Percentiles rank a stretch among this genome's conserved stretches.
Conservation (phyloP, 2,888 invertebrate species). For the Dexiosoma caninum region DNA sequence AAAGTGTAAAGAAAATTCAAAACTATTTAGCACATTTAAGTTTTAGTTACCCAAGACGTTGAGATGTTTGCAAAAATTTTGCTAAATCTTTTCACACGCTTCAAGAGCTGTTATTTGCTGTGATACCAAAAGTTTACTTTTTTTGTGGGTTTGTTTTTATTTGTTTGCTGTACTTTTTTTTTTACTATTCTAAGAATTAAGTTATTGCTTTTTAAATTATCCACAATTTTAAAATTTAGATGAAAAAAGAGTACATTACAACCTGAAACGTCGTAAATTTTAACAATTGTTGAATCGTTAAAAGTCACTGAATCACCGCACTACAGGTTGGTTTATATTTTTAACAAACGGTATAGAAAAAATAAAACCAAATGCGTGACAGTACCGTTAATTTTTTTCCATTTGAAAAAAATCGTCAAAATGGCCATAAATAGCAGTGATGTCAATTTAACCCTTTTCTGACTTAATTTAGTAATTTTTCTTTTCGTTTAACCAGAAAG, state of each 20-base stretch:
- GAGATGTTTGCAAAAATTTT: conserved; percentile 14
- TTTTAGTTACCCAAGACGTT: neutral
- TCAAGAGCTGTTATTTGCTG: neutral
- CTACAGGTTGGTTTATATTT: no score
- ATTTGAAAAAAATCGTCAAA: no score
- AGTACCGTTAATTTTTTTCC: no score
- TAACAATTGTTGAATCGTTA: no score
- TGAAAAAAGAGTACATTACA: neutral
- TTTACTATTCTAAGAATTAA: conserved; percentile 13
- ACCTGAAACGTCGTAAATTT: no score
- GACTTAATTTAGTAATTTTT: no score
- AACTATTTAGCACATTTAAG: neutral
- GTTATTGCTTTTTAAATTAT: neutral
- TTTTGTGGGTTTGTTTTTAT: neutral
- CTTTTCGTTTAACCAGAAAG: no score
- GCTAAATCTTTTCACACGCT: conserved; percentile 21
- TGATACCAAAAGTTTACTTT: neutral
- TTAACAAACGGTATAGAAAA: no score
- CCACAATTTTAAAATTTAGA: neutral
- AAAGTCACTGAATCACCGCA: no score
- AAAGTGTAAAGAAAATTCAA: neutral
- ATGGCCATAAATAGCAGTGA: no score
- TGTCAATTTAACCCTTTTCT: no score
- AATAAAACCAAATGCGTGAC: no score
- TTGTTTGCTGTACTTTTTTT: neutral